Evolutionary conservation across 2,888 invertebrate genomes (phyloP).

Genomic region (Pyrochroa serraticornis): DNA sequence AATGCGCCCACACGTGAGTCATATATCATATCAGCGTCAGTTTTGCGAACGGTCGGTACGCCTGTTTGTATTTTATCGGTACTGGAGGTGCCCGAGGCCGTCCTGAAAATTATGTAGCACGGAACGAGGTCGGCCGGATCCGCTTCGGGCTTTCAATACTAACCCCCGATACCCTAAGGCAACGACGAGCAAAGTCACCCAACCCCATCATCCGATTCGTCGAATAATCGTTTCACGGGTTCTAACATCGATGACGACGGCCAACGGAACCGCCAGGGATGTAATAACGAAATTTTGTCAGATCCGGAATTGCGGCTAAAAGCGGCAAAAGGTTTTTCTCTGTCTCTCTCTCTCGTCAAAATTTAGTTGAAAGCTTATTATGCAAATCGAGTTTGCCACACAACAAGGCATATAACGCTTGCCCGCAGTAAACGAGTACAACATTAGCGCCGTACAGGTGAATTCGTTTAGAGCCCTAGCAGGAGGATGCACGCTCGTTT

Average conservation of each 20-base stretch:
- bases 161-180: conserved; percentile 42
- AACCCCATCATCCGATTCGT: conserved; percentile 13
- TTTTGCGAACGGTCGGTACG: conserved; percentile 42
- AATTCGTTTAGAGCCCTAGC: conserved; percentile 39
- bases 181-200: conserved; percentile 34
- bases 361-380: conserved; percentile 41
- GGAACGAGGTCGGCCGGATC: conserved; percentile 50
- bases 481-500: conserved; percentile 14
- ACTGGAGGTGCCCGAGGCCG: conserved; percentile 42
- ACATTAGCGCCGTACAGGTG: conserved; percentile 41
- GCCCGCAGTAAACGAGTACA: conserved; percentile 35
- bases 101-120: conserved; percentile 50
- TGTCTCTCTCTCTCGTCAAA: too few relatives aligned
- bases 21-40: conserved; percentile 42
- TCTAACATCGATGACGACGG: conserved; percentile 10
- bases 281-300: background rate
- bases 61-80: conserved; percentile 50
- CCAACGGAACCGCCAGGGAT: background rate
- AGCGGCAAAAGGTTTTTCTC: conserved; percentile 1
- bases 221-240: background rate
- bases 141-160: conserved; percentile 42
- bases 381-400: conserved; percentile 46
- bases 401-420: conserved; percentile 36
- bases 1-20: conserved; percentile 41
- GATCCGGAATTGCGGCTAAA: conserved; percentile 4